Percentiles rank a stretch among this genome's conserved stretches.
phyloP scores from a whole-genome alignment of 2,113 vertebrate genomes.

The Craseonycteris thonglongyai region DNA sequence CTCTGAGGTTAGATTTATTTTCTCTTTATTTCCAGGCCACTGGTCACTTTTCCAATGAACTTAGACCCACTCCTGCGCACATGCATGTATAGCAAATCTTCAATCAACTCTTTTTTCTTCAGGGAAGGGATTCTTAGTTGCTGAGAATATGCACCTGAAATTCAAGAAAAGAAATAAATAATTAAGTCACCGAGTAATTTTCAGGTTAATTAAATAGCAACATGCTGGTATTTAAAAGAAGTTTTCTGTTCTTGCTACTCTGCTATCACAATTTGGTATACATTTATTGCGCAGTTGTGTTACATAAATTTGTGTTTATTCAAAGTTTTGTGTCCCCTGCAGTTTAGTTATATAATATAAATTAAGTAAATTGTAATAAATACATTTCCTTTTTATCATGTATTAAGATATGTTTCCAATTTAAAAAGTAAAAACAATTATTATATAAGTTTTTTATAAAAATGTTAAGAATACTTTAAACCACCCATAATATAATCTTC shows the following conservation, averaged over 20 bases:
- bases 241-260: neutral
- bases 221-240: neutral
- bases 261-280: neutral
- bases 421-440: neutral
- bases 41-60: constrained; percentile 62
- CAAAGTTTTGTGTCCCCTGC: neutral
- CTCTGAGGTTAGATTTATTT: constrained; percentile 44
- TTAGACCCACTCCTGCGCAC: constrained; percentile 68
- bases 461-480: neutral
- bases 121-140: constrained; percentile 72
- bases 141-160: constrained; percentile 82
- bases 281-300: neutral
- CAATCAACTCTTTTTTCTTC: constrained; percentile 77
- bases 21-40: constrained; percentile 63
- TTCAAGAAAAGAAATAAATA: constrained; percentile 37
- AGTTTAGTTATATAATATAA: neutral
- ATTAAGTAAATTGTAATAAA: neutral
- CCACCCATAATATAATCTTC: neutral
- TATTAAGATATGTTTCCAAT: neutral
- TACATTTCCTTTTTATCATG: neutral
- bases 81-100: constrained; percentile 79
- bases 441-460: neutral
- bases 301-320: no score
- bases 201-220: neutral
- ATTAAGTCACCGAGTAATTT: neutral